These are phyloP conservation scores for Xestia ashworthii DNA, from an alignment of 2,888 invertebrate species.

Conservation along the genomic window DNA sequence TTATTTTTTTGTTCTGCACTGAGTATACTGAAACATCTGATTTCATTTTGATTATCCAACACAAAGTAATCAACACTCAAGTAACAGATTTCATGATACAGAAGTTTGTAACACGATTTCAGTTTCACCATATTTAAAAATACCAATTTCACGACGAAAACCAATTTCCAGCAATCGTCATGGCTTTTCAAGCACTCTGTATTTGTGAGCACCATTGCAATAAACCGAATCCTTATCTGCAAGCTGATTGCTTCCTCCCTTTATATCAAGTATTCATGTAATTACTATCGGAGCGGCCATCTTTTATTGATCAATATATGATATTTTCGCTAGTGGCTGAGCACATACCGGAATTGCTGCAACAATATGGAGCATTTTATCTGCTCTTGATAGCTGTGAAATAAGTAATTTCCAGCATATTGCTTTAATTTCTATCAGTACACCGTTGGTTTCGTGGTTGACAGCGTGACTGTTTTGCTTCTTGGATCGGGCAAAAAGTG, in stretches of 20 bases:
- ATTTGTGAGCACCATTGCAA: slow-evolving; percentile 4
- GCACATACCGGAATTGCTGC: slow-evolving; percentile 14
- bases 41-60: not conserved
- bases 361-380: not conserved
- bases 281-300: slow-evolving; percentile 25
- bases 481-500: too few species aligned
- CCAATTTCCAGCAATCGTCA: not conserved
- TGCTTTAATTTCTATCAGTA: not conserved
- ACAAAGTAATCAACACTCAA: not conserved
- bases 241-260: slow-evolving; percentile 30
- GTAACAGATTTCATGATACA: not conserved
- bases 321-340: slow-evolving; percentile 23
- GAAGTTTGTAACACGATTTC: not conserved
- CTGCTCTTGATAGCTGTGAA: not conserved
- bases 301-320: slow-evolving; percentile 22
- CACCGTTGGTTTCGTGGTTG: not conserved
- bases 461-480: not conserved
- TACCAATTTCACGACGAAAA: not conserved
- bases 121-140: not conserved
- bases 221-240: slow-evolving; percentile 21
- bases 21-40: too few species aligned
- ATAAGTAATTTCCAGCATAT: not conserved
- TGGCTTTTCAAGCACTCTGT: not conserved
- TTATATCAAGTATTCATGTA: slow-evolving; percentile 46
- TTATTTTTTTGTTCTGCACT: too few species aligned